Base-by-base conservation (phyloP, 2,113 vertebrate species). In the Malurus melanocephalus region DNA sequence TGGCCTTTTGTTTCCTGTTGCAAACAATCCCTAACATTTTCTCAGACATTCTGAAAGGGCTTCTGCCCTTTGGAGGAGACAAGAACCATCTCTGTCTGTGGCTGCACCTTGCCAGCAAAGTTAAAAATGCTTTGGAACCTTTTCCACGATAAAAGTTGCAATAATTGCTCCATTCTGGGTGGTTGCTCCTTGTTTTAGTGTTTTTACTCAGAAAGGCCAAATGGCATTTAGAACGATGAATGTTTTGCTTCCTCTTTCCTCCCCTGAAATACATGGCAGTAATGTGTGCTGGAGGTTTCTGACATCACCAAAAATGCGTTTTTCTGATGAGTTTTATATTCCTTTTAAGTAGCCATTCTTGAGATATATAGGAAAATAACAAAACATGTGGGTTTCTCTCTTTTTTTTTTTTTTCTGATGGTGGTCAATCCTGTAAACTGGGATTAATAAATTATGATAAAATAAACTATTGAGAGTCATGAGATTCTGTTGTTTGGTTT, bases 1-100 rank as follows among this genome's bases (percentile, higher is more conserved):
- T 91, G 72, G 84, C 59, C 42, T 80, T 89, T 83, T 85, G 56
- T 85, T 83, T 87, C 23, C 38, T 16, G 1, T 69, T 80, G 66
- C 38, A 87, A 87, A 93, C 65, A 85, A 89, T 55, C 43, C 28
- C 46, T 85, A 57, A 84, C 28, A 85, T 76, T 93, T 93, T 83
- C 67, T 69, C 40, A 66, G 76, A n/a, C 42, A 8, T 80, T 85
- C 65, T 61, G 72, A 66, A 85, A 57, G 2, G 2, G 30, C 64
- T 77, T 7, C 83, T 94, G 55, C 43, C 79, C 85, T 87, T 91
- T 87, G 82, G 72, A 91, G 80, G 35, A 74, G 48, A 85, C 32
- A 77, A 40, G 82, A 80, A 40, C 61, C 55, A 45, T 68, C 79
- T 79, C 79, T 76, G 46, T 69, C 72, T 80, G 32, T 23, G 66